A percentile compares a stretch with the other conserved stretches of the same genome.
phyloP scores from a whole-genome alignment of 2,113 vertebrate genomes.

The Piliocolobus tephrosceles region DNA sequence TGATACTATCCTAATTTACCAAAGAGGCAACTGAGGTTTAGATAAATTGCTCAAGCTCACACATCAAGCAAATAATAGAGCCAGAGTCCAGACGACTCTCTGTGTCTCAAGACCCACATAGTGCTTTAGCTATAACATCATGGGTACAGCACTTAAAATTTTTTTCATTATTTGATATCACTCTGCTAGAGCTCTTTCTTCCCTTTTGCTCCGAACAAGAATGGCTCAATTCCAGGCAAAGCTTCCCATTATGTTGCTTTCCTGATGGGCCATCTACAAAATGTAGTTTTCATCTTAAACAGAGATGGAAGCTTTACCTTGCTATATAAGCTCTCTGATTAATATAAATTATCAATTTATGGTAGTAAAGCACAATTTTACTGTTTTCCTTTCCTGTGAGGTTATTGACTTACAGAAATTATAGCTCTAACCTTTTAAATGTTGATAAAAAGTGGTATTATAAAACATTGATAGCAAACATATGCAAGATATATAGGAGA shows the following conservation, averaged over 20 bases:
- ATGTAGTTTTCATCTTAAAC: background rate
- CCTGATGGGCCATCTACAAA: background rate
- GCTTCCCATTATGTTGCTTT: background rate
- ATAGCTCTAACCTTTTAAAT: background rate
- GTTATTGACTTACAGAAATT: constrained; percentile 5
- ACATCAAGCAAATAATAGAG: background rate
- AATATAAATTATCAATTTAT: background rate
- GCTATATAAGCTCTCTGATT: background rate
- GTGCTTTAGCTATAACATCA: background rate
- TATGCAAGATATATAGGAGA: background rate
- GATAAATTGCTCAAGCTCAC: background rate
- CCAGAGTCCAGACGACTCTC: background rate
- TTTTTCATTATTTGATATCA: background rate
- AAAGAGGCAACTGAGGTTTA: background rate
- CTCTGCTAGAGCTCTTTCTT: background rate
- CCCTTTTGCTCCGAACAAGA: background rate
- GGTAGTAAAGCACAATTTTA: background rate
- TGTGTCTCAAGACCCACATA: background rate
- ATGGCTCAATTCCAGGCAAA: background rate
- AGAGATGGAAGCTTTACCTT: constrained; percentile 7
- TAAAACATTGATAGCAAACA: background rate
- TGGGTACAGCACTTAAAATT: background rate
- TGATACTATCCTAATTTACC: background rate
- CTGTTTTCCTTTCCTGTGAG: background rate
- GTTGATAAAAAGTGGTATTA: background rate